These are phyloP conservation scores for Chondrilla cf. caribensis DNA, from an alignment of 37 sponge, comb jelly and placozoan species.

Conservation along the genomic window DNA sequence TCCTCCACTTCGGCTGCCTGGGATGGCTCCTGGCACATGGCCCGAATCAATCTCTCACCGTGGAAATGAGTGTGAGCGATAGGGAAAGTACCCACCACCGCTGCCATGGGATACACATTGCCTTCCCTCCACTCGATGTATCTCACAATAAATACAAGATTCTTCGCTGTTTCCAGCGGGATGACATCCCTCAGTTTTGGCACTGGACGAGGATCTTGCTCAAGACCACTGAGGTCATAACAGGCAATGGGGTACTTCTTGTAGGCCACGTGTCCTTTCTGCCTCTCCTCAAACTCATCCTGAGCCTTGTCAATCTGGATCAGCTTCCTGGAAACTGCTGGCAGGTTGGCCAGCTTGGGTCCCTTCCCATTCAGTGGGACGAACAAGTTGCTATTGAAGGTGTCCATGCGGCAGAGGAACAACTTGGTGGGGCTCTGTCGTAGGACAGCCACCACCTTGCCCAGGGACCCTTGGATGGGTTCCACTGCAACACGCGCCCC, in stretches of 20 bases:
- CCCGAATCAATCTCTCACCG: constrained; percentile 30
- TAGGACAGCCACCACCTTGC: constrained; percentile 16
- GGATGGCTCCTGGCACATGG: background rate
- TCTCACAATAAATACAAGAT: constrained; percentile 48
- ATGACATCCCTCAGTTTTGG: constrained; percentile 62
- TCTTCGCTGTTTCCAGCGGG: constrained; percentile 43
- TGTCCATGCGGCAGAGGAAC: constrained; percentile 49
- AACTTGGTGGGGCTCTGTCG: background rate
- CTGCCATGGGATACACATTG: constrained; percentile 43
- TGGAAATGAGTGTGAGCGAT: constrained; percentile 26
- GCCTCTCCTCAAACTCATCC: background rate
- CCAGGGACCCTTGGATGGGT: background rate
- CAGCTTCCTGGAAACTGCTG: constrained; percentile 40
- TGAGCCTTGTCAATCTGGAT: constrained; percentile 5
- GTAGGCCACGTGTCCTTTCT: background rate
- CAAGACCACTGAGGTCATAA: constrained; percentile 1
- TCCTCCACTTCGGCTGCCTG: background rate
- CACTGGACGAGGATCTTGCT: background rate
- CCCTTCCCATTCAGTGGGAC: constrained; percentile 52
- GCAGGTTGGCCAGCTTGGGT: constrained; percentile 60
- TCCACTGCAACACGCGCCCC: constrained; percentile 50
- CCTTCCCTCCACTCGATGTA: constrained; percentile 38
- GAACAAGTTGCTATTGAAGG: constrained; percentile 40
- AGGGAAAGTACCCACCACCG: constrained; percentile 43
- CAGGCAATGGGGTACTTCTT: constrained; percentile 15